Percentiles rank a stretch among this genome's conserved stretches.
phyloP scores from a whole-genome alignment of 2,113 vertebrate species.

The Tupaia chinensis region DNA sequence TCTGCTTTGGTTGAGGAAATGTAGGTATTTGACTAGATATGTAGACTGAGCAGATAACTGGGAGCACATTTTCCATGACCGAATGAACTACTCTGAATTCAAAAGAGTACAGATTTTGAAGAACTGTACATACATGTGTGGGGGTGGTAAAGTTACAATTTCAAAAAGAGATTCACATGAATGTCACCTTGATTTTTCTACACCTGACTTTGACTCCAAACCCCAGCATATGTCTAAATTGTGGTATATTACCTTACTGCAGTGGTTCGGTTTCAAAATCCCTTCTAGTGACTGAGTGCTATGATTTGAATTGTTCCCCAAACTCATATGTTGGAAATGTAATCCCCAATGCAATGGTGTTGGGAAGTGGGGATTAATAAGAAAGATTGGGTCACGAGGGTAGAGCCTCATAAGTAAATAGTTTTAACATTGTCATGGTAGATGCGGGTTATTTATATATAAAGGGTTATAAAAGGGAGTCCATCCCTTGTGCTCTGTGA shows the following conservation, averaged over 20 bases:
- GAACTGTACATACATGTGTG: not conserved
- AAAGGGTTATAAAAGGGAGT: too few relatives aligned
- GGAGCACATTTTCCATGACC: not conserved
- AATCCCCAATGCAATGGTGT: too few relatives aligned
- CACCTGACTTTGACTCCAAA: conserved; percentile 1
- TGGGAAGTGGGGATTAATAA: too few relatives aligned
- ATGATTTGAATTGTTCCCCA: too few relatives aligned
- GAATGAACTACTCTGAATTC: not conserved
- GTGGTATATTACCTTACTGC: not conserved
- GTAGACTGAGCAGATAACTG: not conserved
- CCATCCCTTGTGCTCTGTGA: too few relatives aligned
- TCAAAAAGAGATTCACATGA: not conserved
- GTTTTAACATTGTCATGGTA: too few relatives aligned
- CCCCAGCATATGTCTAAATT: not conserved
- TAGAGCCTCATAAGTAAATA: too few relatives aligned
- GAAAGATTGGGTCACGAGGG: too few relatives aligned
- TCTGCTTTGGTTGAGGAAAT: not conserved
- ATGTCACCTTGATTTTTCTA: not conserved
- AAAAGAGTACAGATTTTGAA: conserved; percentile 23
- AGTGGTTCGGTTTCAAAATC: conserved; percentile 1
- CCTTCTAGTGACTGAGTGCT: not conserved
- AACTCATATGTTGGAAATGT: too few relatives aligned
- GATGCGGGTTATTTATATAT: too few relatives aligned
- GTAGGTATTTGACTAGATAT: not conserved
- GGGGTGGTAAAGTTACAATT: not conserved